phyloP scores from a whole-genome alignment of 2,113 vertebrate species.

The Tragelaphus imberbis region DNA sequence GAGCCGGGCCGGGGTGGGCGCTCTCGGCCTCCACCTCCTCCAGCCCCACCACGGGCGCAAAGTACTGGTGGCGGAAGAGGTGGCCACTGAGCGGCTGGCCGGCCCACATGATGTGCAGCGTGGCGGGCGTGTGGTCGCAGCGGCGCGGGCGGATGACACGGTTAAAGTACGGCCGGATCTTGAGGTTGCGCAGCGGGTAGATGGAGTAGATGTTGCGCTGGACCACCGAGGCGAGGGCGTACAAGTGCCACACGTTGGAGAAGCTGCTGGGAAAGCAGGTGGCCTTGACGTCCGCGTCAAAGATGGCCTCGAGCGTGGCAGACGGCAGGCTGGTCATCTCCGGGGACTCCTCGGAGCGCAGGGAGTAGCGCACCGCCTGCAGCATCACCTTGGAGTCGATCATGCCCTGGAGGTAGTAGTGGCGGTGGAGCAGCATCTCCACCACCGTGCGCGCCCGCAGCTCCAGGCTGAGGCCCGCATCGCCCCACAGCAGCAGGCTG shows the following conservation, averaged over 20 bases:
- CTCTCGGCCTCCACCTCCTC: constrained; percentile 79
- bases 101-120: constrained; percentile 95
- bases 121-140: constrained; percentile 77
- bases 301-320: constrained; percentile 92
- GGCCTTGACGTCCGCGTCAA: constrained; percentile 94
- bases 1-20: fast-evolving
- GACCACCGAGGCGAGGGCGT: constrained; percentile 91
- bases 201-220: constrained; percentile 94
- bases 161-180: constrained; percentile 95
- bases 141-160: constrained; percentile 90
- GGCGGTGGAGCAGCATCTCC: constrained; percentile 94
- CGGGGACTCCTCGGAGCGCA: constrained; percentile 92
- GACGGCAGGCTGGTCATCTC: constrained; percentile 91
- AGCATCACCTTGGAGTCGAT: constrained; percentile 98
- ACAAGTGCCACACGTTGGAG: constrained; percentile 97
- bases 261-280: constrained; percentile 94
- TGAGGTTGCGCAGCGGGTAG: constrained; percentile 96
- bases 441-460: constrained; percentile 93
- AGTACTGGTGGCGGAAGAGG: constrained; percentile 89
- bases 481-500: constrained; percentile 90
- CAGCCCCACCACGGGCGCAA: constrained; percentile 88
- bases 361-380: constrained; percentile 93
- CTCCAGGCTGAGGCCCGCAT: constrained; percentile 89
- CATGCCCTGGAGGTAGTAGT: constrained; percentile 95
- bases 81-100: constrained; percentile 85